Evolutionary conservation across 2,113 vertebrate genomes (phyloP).

Genomic region (Callionymus lyra): DNA sequence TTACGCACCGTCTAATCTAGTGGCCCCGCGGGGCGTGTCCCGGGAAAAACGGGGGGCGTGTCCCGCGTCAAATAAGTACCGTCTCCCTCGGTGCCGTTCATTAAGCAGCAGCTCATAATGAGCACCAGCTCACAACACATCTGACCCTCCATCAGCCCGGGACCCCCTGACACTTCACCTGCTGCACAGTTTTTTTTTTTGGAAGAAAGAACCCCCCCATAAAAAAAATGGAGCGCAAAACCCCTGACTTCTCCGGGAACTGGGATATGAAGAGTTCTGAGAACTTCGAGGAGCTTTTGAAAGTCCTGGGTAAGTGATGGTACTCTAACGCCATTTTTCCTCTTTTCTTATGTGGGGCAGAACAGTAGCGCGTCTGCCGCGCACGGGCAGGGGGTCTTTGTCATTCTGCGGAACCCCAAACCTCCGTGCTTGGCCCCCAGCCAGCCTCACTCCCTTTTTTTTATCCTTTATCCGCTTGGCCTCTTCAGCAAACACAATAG

Average conservation of each 20-base stretch:
- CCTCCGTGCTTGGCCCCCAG: conserved; percentile 39
- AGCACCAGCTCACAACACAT: conserved; percentile 6
- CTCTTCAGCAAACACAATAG: conserved; percentile 49
- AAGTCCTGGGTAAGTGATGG: conserved; percentile 74
- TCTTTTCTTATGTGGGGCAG: conserved; percentile 35
- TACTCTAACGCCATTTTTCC: conserved; percentile 16
- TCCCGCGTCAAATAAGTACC: conserved; percentile 22
- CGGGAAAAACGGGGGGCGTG: conserved; percentile 40
- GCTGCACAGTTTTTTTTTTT: not conserved
- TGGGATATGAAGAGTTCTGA: conserved; percentile 88
- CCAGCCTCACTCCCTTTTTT: conserved; percentile 17
- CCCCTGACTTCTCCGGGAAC: conserved; percentile 79
- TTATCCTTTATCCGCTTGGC: conserved; percentile 17
- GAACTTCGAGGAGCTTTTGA: conserved; percentile 88
- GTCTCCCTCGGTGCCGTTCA: conserved; percentile 40
- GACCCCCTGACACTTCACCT: conserved; percentile 23
- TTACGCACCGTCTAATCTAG: conserved; percentile 7
- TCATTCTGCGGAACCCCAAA: conserved; percentile 48
- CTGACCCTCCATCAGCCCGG: conserved; percentile 10
- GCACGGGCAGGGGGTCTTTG: conserved; percentile 51
- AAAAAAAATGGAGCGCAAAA: conserved; percentile 64
- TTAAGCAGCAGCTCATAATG: conserved; percentile 30
- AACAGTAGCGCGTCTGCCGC: conserved; percentile 24
- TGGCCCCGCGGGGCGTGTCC: conserved; percentile 35
- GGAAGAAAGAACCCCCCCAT: not conserved